A percentile compares a stretch with the other conserved stretches of the same genome.
phyloP scores from a whole-genome alignment of 2,888 invertebrate species.

The Euzophera pinguis region DNA sequence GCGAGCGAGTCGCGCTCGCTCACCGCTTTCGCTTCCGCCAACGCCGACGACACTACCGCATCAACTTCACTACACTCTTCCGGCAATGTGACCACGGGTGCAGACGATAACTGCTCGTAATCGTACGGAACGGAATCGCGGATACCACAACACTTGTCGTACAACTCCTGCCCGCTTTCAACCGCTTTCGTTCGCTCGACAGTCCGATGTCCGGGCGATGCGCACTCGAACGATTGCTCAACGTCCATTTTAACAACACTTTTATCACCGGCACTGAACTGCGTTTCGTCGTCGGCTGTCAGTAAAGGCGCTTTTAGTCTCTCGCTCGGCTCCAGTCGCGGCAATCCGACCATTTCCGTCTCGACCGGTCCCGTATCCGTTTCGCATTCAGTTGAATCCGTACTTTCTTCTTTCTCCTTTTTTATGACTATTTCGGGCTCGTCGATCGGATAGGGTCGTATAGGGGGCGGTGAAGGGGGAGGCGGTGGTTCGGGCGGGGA shows the following conservation, averaged over 20 bases:
- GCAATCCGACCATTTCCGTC: slow-evolving; percentile 35
- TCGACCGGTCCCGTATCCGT: slow-evolving; percentile 20
- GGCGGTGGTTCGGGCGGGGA: slow-evolving; percentile 56
- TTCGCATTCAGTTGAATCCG: slow-evolving; percentile 16
- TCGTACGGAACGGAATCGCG: slow-evolving; percentile 37
- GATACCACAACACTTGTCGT: slow-evolving; percentile 35
- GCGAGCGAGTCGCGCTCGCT: slow-evolving; percentile 40
- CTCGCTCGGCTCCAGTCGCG: slow-evolving; percentile 51
- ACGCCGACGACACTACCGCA: slow-evolving; percentile 18
- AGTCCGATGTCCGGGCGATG: slow-evolving; percentile 52
- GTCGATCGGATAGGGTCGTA: slow-evolving; percentile 53
- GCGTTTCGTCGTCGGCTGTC: slow-evolving; percentile 43
- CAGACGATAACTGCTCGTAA: slow-evolving; percentile 41
- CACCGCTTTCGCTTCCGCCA: slow-evolving; percentile 20
- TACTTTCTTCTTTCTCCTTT: slow-evolving; percentile 25
- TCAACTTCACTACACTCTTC: slow-evolving; percentile 17
- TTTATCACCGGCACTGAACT: slow-evolving; percentile 24
- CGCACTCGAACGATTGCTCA: slow-evolving; percentile 25
- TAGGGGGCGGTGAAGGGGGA: slow-evolving; percentile 53
- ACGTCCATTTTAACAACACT: slow-evolving; percentile 16
- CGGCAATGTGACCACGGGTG: slow-evolving; percentile 45
- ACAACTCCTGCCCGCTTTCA: slow-evolving; percentile 48
- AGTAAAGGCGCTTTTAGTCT: slow-evolving; percentile 55
- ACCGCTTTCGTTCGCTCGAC: slow-evolving; percentile 63
- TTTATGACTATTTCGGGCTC: slow-evolving; percentile 22